Evolutionary conservation across 2,113 vertebrate species (phyloP), one percentile per base, ranked within the genome.

Genomic region (Tragelaphus scriptus): DNA sequence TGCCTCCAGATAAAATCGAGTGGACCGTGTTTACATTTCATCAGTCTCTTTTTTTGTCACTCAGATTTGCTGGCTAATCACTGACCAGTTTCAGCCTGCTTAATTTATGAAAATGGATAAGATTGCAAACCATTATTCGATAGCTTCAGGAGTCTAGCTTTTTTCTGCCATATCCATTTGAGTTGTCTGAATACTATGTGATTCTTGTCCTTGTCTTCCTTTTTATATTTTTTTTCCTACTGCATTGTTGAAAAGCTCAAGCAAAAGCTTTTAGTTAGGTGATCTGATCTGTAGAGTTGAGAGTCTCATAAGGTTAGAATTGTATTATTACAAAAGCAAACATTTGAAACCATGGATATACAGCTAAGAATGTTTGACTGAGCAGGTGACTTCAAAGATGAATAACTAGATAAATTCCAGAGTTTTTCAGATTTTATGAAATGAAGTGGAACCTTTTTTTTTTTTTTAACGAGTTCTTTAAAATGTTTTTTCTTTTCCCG

Each of bases 261-360:
- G 95, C 71, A 84, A 95, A 97, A 96, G 97, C 98, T 98, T 98
- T 98, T 97, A 96, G 97, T 86, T 93, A 96, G 91, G 93, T 95
- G 94, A 90, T 97, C 88, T 98, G 80, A 79, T 93, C 91, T 82
- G 79, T 9, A 12, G 58, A 89, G 88, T n/a, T 98, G 96, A 98
- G 86, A 91, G 96, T 94, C 87, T 96, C 16, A 1, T 94, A 97
- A 97, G 97, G 95, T 95, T 94, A 96, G 97, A 92, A 97, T 95
- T 97, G 98, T 95, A 98, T 98, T 97, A 97, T 97, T 89, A 94
- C 95, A 97, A 98, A 98, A 97, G 96, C 97, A 98, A 97, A 98
- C 98, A 97, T 91, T 94, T 85, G 96, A 97, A 97, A 97, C 95
- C 94, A 91, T 96, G 96, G 95, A 95, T 88, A 96, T 2, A 97